Percentiles rank a stretch among this genome's conserved stretches.
Conservation (phyloP, 2,797 vertebrate species). For the Sebastes steindachneri region DNA sequence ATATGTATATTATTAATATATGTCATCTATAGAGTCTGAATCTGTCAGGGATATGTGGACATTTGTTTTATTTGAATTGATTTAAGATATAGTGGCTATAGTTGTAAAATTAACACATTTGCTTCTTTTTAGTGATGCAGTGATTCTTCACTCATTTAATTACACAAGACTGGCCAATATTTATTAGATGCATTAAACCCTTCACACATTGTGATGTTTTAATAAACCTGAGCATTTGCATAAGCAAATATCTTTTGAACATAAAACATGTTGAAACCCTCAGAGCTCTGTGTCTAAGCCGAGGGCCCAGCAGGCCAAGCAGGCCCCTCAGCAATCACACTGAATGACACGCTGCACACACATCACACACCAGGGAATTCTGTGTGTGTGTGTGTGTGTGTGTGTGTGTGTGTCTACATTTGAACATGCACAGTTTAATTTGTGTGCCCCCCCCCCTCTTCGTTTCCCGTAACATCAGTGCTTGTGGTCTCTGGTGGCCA, state of each 20-base stretch:
- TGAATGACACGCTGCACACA: slow-evolving; percentile 35
- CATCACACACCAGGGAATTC: slow-evolving; percentile 48
- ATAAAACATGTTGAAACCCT: slow-evolving; percentile 52
- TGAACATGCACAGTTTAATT: slow-evolving; percentile 1
- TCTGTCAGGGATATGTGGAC: background rate
- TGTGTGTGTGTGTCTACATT: background rate
- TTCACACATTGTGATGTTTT: slow-evolving; percentile 24
- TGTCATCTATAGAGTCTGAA: background rate
- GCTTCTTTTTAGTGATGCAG: too few species aligned
- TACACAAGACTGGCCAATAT: slow-evolving; percentile 18
- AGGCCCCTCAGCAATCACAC: slow-evolving; percentile 42
- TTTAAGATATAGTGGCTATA: background rate
- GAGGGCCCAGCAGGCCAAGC: background rate
- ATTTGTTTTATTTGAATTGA: slow-evolving; percentile 28
- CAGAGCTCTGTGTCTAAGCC: slow-evolving; percentile 2
- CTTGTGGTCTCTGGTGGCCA: slow-evolving; percentile 31
- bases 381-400: slow-evolving; percentile 10
- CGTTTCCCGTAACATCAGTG: slow-evolving; percentile 4
- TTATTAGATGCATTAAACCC: slow-evolving; percentile 22
- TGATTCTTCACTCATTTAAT: background rate
- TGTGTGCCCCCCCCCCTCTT: slow-evolving; percentile 12
- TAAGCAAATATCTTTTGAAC: slow-evolving; percentile 58
- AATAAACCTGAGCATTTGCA: slow-evolving; percentile 65
- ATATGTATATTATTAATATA: too few species aligned
- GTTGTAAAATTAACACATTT: too few species aligned